Evolutionary conservation across 2,888 invertebrate species (phyloP).

Genomic region (Drosophila tanythrix): DNA sequence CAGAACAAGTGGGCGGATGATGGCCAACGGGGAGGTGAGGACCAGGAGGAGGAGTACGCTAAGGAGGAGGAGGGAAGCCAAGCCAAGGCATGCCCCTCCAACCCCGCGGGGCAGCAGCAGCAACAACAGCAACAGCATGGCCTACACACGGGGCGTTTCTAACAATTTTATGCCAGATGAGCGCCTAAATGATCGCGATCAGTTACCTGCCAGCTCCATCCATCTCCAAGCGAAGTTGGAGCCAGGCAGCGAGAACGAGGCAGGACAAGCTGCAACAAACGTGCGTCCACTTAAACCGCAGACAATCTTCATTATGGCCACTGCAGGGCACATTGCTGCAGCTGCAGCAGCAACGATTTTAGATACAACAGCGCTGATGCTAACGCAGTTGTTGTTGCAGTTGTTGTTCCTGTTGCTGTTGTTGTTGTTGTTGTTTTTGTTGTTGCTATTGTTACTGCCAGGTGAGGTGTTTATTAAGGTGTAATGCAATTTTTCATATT

Average conservation of each 20-base stretch:
- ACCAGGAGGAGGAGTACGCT: background rate
- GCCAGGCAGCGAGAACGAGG: conserved; percentile 6
- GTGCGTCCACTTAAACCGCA: conserved; percentile 80
- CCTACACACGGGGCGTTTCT: conserved; percentile 81
- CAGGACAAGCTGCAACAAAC: conserved; percentile 48
- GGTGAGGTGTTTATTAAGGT: conserved; percentile 82
- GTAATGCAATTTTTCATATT: conserved; percentile 76
- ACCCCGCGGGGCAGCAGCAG: conserved; percentile 27
- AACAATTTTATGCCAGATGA: conserved; percentile 82
- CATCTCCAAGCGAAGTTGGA: conserved; percentile 27
- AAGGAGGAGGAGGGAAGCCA: background rate
- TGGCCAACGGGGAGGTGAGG: background rate
- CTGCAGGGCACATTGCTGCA: conserved; percentile 65
- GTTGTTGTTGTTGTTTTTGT: conserved; percentile 2
- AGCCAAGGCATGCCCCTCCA: background rate
- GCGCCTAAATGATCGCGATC: conserved; percentile 80
- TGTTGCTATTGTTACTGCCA: conserved; percentile 46
- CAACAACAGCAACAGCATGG: conserved; percentile 15
- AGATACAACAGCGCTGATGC: conserved; percentile 43
- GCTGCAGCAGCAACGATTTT: conserved; percentile 54
- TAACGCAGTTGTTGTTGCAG: conserved; percentile 30
- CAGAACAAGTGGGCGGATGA: background rate
- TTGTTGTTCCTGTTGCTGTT: conserved; percentile 14
- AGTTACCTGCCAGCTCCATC: conserved; percentile 59
- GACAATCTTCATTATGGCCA: conserved; percentile 82